Percentiles rank a stretch among this genome's conserved stretches.
These are phyloP conservation scores for Erythrocercus mccallii DNA, from an alignment of 2,113 vertebrate species.

Conservation along the genomic window DNA sequence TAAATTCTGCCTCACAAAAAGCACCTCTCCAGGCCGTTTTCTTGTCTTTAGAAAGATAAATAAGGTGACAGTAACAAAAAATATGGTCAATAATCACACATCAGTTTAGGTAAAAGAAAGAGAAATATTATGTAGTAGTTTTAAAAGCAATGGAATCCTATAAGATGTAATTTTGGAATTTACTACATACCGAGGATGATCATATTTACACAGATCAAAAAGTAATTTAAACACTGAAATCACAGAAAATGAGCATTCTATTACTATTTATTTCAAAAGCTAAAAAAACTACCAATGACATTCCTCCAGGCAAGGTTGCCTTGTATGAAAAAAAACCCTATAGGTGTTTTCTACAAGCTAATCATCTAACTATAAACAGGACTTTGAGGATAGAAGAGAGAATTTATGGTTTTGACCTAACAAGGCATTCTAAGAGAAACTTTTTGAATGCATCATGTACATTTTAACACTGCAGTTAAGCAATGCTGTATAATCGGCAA, in stretches of 20 bases:
- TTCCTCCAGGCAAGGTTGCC: background rate
- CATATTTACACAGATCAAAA: background rate
- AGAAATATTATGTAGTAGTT: background rate
- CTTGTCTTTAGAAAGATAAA: background rate
- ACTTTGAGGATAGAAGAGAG: background rate
- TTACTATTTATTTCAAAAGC: background rate
- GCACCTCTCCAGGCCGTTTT: background rate
- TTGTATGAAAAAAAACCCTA: background rate
- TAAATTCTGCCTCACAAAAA: background rate
- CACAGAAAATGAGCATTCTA: slow-evolving; percentile 2
- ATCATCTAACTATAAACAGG: background rate
- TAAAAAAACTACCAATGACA: background rate
- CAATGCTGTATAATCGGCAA: background rate
- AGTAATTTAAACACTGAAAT: background rate
- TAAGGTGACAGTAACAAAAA: background rate
- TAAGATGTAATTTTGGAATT: background rate
- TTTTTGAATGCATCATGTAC: background rate
- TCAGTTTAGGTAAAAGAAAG: background rate
- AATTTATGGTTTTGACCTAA: background rate
- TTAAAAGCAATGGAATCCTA: background rate
- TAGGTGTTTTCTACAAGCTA: background rate
- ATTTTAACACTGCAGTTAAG: background rate
- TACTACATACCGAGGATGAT: background rate
- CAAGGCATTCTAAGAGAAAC: background rate
- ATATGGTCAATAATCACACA: background rate